These are phyloP conservation scores for Delichon dasypus DNA, from an alignment of 2,797 vertebrate species.

Conservation along the genomic window DNA sequence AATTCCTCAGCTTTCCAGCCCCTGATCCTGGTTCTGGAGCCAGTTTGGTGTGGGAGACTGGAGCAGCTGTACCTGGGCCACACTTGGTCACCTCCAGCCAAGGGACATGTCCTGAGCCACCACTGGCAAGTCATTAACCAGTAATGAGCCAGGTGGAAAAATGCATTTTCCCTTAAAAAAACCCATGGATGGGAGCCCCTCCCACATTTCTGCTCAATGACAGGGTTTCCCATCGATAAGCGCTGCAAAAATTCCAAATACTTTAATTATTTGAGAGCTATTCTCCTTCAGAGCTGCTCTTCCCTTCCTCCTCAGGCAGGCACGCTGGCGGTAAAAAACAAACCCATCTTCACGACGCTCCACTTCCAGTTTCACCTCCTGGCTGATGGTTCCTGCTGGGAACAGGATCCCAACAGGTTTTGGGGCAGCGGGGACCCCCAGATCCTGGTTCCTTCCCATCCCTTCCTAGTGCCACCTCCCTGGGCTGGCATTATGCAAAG, in stretches of 20 bases:
- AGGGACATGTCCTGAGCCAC: background rate
- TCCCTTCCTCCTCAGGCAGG: background rate
- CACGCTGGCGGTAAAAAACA: too few species aligned
- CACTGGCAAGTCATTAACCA: background rate
- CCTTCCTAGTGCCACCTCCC: background rate
- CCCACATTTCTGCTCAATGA: background rate
- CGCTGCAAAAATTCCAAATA: background rate
- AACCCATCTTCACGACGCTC: background rate
- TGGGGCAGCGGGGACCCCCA: background rate
- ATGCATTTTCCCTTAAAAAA: background rate
- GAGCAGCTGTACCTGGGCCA: background rate
- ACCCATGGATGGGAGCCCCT: rapidly evolving
- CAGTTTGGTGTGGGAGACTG: too few species aligned
- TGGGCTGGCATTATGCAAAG: background rate
- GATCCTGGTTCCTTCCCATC: background rate
- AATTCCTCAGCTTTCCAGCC: background rate
- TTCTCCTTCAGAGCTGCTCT: background rate
- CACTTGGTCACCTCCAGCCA: background rate
- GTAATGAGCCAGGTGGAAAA: background rate
- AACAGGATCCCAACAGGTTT: background rate
- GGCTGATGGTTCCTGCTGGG: background rate
- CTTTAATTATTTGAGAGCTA: background rate
- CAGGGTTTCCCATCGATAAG: background rate
- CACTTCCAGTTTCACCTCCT: background rate
- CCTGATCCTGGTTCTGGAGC: rapidly evolving